Base-by-base conservation (phyloP, 1,140 invertebrate genomes). In the Drosophila saltans region DNA sequence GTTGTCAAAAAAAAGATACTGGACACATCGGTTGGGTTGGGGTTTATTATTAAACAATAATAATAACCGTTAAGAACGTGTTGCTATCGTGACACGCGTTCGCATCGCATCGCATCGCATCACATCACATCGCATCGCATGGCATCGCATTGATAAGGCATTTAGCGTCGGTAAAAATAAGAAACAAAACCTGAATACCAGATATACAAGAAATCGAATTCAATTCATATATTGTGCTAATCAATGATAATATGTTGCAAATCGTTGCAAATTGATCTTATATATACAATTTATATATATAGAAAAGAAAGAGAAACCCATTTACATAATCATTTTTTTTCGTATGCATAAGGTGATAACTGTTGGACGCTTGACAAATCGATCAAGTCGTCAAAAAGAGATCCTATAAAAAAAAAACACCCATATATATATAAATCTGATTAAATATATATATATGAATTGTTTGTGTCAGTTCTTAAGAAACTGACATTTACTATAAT, bases 231-330 rank as follows among this genome's bases (percentile, higher is more conserved):
- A 9, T 60, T 60, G 79, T 81, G 79, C 69, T 81, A 81, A 81
- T 81, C 40, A 69, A 81, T 61, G 66, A 81, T 81, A 77, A 41
- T 64, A 80, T 80, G 73, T 70, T 64, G 61, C 57, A 72, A 80
- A 61, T 62, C 21, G 63, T 68, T 52, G 67, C 62, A 61, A 81
- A 74, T 81, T 81, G 69, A 55, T 68, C 65, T 45, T 28, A 80
- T 56, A 73, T 39, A 72, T 66, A 80, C 11, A 74, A 55, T 11
- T 1, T 40, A 40, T 40, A 36, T 40, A 40, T 40, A 40, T 11
- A 40, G 10, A 40, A 45, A 75, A 40, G 61, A 59, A 5, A 33
- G 16, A 63, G 57, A 56, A 72, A 52, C 21, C 45, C 45, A 24
- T 52, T 52, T 26, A 52, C 24, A 52, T 26, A 52, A 52, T 52